Conservation (phyloP, 2,888 invertebrate species). For the Epistrophe grossulariae region DNA sequence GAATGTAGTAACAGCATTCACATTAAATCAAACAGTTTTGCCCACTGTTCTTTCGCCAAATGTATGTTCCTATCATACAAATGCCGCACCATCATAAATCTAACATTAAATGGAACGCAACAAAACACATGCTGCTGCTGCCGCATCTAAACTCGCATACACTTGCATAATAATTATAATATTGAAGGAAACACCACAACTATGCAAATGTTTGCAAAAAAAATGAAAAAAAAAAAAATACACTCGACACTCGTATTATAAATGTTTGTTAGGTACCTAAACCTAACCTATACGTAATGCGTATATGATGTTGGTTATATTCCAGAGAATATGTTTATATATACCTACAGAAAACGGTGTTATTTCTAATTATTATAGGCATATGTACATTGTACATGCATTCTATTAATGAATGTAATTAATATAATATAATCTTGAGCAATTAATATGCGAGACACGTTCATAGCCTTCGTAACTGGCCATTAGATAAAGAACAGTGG, state of each 20-base stretch:
- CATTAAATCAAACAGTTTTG: slow-evolving; percentile 73
- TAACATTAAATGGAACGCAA: slow-evolving; percentile 60
- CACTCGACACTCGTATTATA: background rate
- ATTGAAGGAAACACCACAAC: slow-evolving; percentile 43
- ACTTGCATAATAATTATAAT: slow-evolving; percentile 7
- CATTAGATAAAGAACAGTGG: slow-evolving; percentile 49
- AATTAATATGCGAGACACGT: slow-evolving; percentile 65
- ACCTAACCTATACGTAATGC: no score
- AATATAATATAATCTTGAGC: slow-evolving; percentile 68
- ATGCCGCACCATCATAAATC: slow-evolving; percentile 66
- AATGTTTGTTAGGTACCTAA: background rate
- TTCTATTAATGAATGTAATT: slow-evolving; percentile 71
- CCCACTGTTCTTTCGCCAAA: slow-evolving; percentile 64
- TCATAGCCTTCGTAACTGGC: slow-evolving; percentile 43
- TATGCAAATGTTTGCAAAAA: slow-evolving; percentile 64
- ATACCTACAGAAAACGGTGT: slow-evolving; percentile 33
- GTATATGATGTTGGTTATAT: slow-evolving; percentile 9
- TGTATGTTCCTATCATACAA: slow-evolving; percentile 55
- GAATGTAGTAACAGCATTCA: slow-evolving; percentile 20
- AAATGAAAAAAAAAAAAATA: slow-evolving; percentile 24
- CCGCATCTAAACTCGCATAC: slow-evolving; percentile 16
- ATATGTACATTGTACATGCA: no score
- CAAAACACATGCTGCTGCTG: slow-evolving; percentile 17
- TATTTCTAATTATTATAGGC: slow-evolving; percentile 70
- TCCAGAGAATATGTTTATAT: slow-evolving; percentile 23